These are phyloP conservation scores for Eupleurogrammus muticus DNA, from an alignment of 2,797 vertebrate genomes.

Conservation along the genomic window DNA sequence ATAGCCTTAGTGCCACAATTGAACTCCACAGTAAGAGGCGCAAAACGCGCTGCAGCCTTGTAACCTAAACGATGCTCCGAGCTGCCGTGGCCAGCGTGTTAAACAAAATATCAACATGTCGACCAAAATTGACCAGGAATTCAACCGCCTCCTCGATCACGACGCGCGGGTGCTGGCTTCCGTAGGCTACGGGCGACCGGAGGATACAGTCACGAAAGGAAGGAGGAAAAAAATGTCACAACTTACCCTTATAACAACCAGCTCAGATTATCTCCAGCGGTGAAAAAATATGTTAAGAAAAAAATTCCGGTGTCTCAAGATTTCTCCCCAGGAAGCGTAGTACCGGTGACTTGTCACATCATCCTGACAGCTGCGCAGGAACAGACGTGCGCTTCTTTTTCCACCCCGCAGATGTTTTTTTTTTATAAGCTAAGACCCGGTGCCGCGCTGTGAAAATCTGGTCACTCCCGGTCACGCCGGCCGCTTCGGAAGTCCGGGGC, in stretches of 20 bases:
- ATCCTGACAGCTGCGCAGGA: conserved; percentile 66
- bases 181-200: conserved; percentile 38
- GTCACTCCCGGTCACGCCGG: conserved; percentile 44
- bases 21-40: conserved; percentile 24
- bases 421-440: conserved; percentile 41
- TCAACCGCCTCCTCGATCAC: conserved; percentile 57
- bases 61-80: neutral
- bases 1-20: conserved; percentile 31
- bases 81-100: neutral
- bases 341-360: conserved; percentile 78
- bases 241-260: conserved; percentile 78
- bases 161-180: conserved; percentile 65
- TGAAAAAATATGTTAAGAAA: conserved; percentile 26
- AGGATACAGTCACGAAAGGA: conserved; percentile 19
- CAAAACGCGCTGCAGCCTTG: neutral
- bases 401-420: conserved; percentile 53
- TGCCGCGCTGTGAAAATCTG: conserved; percentile 31
- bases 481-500: conserved; percentile 39
- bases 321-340: conserved; percentile 49
- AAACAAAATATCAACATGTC: conserved; percentile 4
- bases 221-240: conserved; percentile 42
- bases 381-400: conserved; percentile 43
- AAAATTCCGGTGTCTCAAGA: conserved; percentile 48
- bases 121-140: conserved; percentile 25
- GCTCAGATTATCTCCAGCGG: conserved; percentile 64